Percentiles rank a stretch among this genome's conserved stretches.
These are phyloP conservation scores for Drosophila elegans DNA, from an alignment of 1,140 invertebrate species.

Conservation along the genomic window DNA sequence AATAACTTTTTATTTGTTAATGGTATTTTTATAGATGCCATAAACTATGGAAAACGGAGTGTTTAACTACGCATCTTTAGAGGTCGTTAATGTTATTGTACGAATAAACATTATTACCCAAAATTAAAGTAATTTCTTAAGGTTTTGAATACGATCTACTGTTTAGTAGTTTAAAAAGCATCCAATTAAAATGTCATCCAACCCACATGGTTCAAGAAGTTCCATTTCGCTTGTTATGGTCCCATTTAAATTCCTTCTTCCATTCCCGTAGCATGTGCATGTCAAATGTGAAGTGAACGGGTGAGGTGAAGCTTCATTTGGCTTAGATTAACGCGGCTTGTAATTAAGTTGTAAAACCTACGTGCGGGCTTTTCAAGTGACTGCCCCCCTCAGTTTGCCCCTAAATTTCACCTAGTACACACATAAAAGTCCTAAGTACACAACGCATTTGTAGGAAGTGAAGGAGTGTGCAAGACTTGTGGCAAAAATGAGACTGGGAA, in stretches of 20 bases:
- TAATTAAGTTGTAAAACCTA: constrained; percentile 79
- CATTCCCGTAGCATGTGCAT: constrained; percentile 13
- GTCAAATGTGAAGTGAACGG: constrained; percentile 42
- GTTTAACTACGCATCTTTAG: background rate
- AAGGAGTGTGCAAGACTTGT: constrained; percentile 17
- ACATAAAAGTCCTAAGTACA: constrained; percentile 73
- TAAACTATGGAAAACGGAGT: background rate
- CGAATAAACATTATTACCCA: background rate
- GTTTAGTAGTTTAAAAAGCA: constrained; percentile 3
- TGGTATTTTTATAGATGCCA: background rate
- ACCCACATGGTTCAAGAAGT: constrained; percentile 30
- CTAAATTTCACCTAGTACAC: constrained; percentile 18
- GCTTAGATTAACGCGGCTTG: constrained; percentile 59
- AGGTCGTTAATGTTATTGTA: background rate
- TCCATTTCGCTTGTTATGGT: constrained; percentile 6
- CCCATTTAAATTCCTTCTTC: constrained; percentile 19
- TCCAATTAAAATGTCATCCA: constrained; percentile 50
- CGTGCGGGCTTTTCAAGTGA: constrained; percentile 50
- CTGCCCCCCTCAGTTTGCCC: constrained; percentile 6
- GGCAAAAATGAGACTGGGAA: constrained; percentile 45
- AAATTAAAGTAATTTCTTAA: background rate
- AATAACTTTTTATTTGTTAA: background rate
- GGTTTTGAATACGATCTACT: background rate
- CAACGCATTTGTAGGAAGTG: constrained; percentile 32
- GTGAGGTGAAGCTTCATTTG: constrained; percentile 61